Base-by-base conservation (phyloP, 2,888 invertebrate species). In the Plutella xylostella region DNA sequence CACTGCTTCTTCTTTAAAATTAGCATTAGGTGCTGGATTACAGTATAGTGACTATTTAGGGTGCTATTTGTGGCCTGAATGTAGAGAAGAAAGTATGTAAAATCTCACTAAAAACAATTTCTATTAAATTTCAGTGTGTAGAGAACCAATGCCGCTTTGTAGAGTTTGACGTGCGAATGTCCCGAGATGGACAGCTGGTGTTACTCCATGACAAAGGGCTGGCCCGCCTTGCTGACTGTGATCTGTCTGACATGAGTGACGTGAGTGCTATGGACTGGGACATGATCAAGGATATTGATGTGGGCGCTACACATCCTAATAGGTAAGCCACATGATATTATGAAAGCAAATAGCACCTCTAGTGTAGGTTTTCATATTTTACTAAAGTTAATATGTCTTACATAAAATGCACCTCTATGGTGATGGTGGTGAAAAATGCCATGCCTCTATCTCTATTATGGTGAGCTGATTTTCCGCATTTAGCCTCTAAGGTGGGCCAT, bases 161-260 rank as follows among this genome's bases (percentile, higher is more conserved):
- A 1, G 94, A 95, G 69, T 85, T 94, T 56, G 94, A 95, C 65
- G 85, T 95, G 6, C 72, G 87, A 14, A 75, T 92, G 21, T 92
- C 92, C 0, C 86, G 85, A 50, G 94, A 95, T 64, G 89, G 89
- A 21, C 85, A 91, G 45, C 87, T 93, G 15, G 85, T 95, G 34
- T 66, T 93, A 14, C 88, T 93, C 45, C 94, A 94, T 59, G 94
- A 95, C 63, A 69, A 82, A 47, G 89, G 88, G 1, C 69, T 93
- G 45, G 89, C 92, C 59, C 72, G 93, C 54, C 80, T 92, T n/a
- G 63, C 76, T 0, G 73, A 92, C 2, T 57, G 62, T n/a, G 67
- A n/a, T n/a, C n/a, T n/a, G n/a, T n/a, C n/a, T n/a, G n/a, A 64
- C 28, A 79, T 89, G 7, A 76, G 87, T 0, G 65, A 76, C 22